Base-by-base conservation (phyloP, 2,113 vertebrate genomes). In the Tamias sibiricus region DNA sequence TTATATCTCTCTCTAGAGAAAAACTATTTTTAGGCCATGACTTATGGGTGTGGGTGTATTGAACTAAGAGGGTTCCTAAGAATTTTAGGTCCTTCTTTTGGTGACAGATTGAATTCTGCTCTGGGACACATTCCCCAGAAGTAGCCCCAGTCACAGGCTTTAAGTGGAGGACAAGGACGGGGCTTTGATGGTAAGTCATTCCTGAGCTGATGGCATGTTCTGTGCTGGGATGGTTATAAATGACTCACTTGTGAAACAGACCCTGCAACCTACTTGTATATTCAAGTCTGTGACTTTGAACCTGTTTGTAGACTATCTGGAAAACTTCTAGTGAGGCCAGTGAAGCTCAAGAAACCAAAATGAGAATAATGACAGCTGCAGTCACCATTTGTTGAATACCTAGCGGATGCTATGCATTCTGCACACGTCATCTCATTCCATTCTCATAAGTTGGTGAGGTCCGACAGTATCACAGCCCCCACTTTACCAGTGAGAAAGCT, bases 1-100 rank as follows among this genome's bases (percentile, higher is more conserved):
- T 42, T 54, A 84, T 49, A 19, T 64, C 35, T 94, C 77, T 37
- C 14, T 4, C 44, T 35, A 32, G 59, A 77, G 91, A 84, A 86
- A 81, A 86, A n/a, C 88, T 86, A 69, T 40, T 92, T 96, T 94
- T 80, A 40, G 84, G 19, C 22, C 42, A 42, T 64, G 79, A 81
- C 64, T 89, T 90, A 35, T 49, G 26, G 47, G 24, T 88, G 87
- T 95, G 77, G 62, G 66, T 75, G 42, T 42, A 40, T 13, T 35
- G 47, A 88, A 75, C 54, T 14, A 42, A 59, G 84, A 74, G 26
- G 7, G 19, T 92, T 87, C 88, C 19, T 92, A 52, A 76, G 71
- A 80, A 62, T 75, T 68, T 85, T 59, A 85, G n/a, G 40, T 68
- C 28, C 24, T 85, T 81, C 40, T 75, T 14, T 17, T 44, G 2